Conservation (phyloP, 2,113 vertebrate genomes). For the Cyphomyrus discorhynchus region DNA sequence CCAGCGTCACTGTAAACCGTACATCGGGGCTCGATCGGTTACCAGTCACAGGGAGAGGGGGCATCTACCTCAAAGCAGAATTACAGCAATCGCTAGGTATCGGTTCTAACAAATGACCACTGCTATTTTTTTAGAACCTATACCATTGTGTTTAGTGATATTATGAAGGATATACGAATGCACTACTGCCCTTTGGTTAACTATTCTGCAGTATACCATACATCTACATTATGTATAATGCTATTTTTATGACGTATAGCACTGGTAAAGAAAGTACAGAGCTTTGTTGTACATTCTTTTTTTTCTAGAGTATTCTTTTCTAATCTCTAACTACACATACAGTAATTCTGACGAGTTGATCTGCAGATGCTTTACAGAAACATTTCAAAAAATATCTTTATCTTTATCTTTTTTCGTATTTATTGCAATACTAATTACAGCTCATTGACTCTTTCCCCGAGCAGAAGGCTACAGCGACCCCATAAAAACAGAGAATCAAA, state of each 20-base stretch:
- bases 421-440: background rate
- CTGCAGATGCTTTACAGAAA: background rate
- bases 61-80: background rate
- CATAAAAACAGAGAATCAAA: background rate
- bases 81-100: background rate
- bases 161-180: background rate
- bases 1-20: constrained; percentile 67
- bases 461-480: background rate
- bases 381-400: background rate
- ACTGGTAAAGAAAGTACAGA: background rate
- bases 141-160: background rate
- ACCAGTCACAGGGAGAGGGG: background rate
- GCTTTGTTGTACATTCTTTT: background rate
- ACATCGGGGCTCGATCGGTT: background rate
- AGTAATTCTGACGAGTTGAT: background rate
- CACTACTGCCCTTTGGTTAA: background rate
- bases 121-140: background rate
- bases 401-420: background rate
- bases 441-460: background rate
- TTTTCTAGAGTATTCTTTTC: background rate
- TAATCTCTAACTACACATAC: background rate
- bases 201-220: background rate
- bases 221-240: background rate
- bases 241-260: background rate
- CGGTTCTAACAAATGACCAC: background rate